Percentiles rank a stretch among this genome's conserved stretches.
Conservation (phyloP, 2,113 vertebrate genomes). For the Misgurnus anguillicaudatus region DNA sequence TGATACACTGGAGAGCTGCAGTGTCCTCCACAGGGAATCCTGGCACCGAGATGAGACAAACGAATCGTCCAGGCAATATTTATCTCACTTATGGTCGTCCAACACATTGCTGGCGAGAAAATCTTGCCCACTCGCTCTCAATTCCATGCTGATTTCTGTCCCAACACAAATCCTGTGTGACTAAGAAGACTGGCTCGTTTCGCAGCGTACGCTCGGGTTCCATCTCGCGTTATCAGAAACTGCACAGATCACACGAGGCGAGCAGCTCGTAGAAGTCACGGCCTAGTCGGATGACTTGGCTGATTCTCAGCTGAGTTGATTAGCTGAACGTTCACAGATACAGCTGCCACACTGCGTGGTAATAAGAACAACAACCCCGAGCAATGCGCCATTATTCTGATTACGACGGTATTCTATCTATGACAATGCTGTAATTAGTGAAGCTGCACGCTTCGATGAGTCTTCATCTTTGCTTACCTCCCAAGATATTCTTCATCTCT, state of each 20-base stretch:
- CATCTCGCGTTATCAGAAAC: slow-evolving; percentile 13
- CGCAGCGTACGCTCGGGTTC: slow-evolving; percentile 17
- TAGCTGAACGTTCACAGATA: slow-evolving; percentile 42
- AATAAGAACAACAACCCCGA: slow-evolving; percentile 53
- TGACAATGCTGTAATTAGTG: slow-evolving; percentile 56
- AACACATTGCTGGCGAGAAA: slow-evolving; percentile 47
- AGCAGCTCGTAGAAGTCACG: slow-evolving; percentile 14
- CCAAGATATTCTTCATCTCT: slow-evolving; percentile 46
- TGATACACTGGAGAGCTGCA: slow-evolving; percentile 37
- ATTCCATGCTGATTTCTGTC: slow-evolving; percentile 46
- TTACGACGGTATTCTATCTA: slow-evolving; percentile 51
- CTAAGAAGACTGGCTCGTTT: slow-evolving; percentile 27
- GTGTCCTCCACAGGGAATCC: slow-evolving; percentile 42
- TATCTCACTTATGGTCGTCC: slow-evolving; percentile 54
- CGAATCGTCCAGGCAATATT: slow-evolving; percentile 46
- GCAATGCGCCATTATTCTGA: slow-evolving; percentile 49
- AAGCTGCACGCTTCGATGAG: slow-evolving; percentile 47
- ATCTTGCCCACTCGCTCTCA: slow-evolving; percentile 32
- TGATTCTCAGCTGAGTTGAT: slow-evolving; percentile 40
- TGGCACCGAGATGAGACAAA: slow-evolving; percentile 43
- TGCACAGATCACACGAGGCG: slow-evolving; percentile 13
- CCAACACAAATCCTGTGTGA: slow-evolving; percentile 39
- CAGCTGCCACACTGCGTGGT: slow-evolving; percentile 44
- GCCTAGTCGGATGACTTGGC: slow-evolving; percentile 31
- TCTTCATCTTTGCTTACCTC: slow-evolving; percentile 31